Percentiles rank a stretch among this genome's conserved stretches.
Conservation (phyloP, 1,140 invertebrate species). For the Dendrolimus punctatus region DNA sequence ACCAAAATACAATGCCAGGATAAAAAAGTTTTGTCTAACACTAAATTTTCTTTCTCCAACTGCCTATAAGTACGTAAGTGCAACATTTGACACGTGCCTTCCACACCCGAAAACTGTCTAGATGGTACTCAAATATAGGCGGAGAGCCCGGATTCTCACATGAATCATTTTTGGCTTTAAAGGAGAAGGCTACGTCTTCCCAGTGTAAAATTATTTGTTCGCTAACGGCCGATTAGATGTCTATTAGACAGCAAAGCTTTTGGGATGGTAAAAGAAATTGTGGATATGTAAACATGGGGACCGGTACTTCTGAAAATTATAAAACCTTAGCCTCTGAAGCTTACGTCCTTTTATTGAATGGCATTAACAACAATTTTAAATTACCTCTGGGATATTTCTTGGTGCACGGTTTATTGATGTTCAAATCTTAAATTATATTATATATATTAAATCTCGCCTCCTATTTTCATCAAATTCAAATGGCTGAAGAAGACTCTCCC, state of each 20-base stretch:
- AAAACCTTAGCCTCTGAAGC: conserved; percentile 12
- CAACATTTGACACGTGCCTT: conserved; percentile 23
- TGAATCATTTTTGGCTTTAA: conserved; percentile 25
- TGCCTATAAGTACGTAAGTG: conserved; percentile 23
- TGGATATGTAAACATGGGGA: conserved; percentile 32
- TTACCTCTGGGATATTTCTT: conserved; percentile 27
- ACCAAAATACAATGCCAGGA: conserved; percentile 11
- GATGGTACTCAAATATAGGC: conserved; percentile 34
- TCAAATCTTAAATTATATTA: too few relatives aligned
- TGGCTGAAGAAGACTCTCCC: too few relatives aligned
- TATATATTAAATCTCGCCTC: too few relatives aligned
- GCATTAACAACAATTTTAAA: conserved; percentile 20
- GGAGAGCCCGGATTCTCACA: conserved; percentile 31
- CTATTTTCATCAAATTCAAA: too few relatives aligned
- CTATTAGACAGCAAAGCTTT: conserved; percentile 27
- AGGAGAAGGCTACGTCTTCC: conserved; percentile 12
- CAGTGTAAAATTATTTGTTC: conserved; percentile 19
- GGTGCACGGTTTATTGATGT: conserved; percentile 10
- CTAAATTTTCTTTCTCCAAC: conserved; percentile 32
- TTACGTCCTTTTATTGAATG: conserved; percentile 15
- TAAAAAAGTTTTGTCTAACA: conserved; percentile 31
- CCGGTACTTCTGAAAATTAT: conserved; percentile 8
- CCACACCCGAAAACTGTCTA: conserved; percentile 31
- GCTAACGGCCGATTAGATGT: conserved; percentile 38
- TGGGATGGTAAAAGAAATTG: conserved; percentile 22